Percentiles rank a stretch among this genome's conserved stretches.
Conservation (phyloP, 92 coral and sea anemone species). For the Palythoa grandis region DNA sequence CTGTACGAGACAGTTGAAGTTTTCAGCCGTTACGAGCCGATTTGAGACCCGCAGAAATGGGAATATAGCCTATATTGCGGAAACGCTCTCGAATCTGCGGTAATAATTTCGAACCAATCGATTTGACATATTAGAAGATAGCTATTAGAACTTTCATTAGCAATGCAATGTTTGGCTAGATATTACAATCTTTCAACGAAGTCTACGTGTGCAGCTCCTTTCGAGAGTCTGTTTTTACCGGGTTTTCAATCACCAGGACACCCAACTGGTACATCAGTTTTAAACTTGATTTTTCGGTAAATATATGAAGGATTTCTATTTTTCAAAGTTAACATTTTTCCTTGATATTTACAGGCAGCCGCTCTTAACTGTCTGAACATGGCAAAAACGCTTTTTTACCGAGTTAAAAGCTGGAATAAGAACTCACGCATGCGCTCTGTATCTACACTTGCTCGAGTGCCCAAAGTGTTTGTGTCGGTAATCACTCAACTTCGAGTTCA, state of each 20-base stretch:
- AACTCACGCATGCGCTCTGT: too few species aligned
- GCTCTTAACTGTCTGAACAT: too few species aligned
- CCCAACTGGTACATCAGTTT: slow-evolving; percentile 13
- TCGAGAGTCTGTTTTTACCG: not conserved
- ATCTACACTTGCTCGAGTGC: too few species aligned
- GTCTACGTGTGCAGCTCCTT: slow-evolving; percentile 15
- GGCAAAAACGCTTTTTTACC: too few species aligned
- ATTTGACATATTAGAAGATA: slow-evolving; percentile 13
- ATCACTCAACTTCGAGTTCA: too few species aligned
- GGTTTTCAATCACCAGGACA: not conserved
- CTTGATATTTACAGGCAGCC: too few species aligned
- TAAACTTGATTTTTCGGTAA: not conserved
- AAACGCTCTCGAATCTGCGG: slow-evolving; percentile 13
- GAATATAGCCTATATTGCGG: slow-evolving; percentile 8
- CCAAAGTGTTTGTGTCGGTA: too few species aligned
- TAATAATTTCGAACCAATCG: not conserved
- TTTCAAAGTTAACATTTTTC: too few species aligned
- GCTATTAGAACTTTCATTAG: slow-evolving; percentile 15
- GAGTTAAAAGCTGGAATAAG: too few species aligned
- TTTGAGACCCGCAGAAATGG: not conserved
- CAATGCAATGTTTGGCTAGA: not conserved
- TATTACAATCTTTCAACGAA: slow-evolving; percentile 9
- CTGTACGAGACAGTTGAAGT: slow-evolving; percentile 20
- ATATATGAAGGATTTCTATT: too few species aligned
- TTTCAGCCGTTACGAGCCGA: slow-evolving; percentile 8